These are phyloP conservation scores for Muntiacus muntjak DNA, from an alignment of 2,113 vertebrate genomes.

Conservation along the genomic window DNA sequence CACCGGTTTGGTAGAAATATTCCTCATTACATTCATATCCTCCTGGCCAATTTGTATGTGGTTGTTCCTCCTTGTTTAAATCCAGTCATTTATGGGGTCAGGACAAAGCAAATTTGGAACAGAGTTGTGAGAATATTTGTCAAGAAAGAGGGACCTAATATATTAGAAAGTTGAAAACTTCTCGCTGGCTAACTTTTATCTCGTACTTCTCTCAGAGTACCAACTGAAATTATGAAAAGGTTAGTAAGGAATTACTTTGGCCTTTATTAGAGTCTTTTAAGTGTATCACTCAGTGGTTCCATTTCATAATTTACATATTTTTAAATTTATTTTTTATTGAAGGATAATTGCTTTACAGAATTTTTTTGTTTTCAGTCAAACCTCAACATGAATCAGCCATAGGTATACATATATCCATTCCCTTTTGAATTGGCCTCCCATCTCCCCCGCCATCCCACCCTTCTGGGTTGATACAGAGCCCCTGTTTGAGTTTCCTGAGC, in stretches of 20 bases:
- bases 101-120: conserved; percentile 53
- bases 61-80: conserved; percentile 64
- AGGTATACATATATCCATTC: too few species aligned
- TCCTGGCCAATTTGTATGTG: conserved; percentile 61
- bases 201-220: background rate
- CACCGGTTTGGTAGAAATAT: conserved; percentile 53
- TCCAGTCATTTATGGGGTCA: conserved; percentile 69
- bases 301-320: too few species aligned
- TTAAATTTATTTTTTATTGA: too few species aligned
- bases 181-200: background rate
- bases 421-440: too few species aligned
- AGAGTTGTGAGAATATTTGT: conserved; percentile 27
- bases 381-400: too few species aligned
- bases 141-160: background rate
- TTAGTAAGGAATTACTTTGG: background rate
- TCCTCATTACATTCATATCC: conserved; percentile 48
- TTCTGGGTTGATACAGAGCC: too few species aligned
- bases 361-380: too few species aligned
- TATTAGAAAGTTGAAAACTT: background rate
- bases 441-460: too few species aligned
- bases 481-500: too few species aligned
- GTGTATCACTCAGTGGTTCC: background rate
- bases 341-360: too few species aligned
- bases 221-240: background rate
- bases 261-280: background rate